phyloP scores from a whole-genome alignment of 2,888 invertebrate species.

The Yponomeuta malinellus region DNA sequence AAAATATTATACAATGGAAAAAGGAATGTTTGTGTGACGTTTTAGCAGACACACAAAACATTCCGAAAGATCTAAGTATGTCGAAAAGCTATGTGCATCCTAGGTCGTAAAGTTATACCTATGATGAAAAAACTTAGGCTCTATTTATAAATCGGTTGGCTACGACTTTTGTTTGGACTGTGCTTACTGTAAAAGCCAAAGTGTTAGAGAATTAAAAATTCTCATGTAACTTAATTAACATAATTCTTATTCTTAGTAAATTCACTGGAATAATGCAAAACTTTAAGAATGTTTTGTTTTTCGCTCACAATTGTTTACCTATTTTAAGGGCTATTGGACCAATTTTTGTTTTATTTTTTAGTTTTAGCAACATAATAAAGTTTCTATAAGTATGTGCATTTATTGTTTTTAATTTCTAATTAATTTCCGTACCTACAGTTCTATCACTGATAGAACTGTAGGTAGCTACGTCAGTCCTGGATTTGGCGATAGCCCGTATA shows the following conservation, averaged over 20 bases:
- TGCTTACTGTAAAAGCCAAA: neutral
- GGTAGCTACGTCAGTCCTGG: no score
- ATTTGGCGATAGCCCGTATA: no score
- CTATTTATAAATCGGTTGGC: no score
- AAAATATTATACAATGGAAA: no score
- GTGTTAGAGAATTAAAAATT: neutral
- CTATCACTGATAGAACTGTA: no score
- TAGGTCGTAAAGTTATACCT: no score
- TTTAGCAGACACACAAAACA: no score
- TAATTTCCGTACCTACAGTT: no score
- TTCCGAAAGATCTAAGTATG: no score
- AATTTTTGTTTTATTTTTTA: slow-evolving; percentile 32
- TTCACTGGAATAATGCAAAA: neutral
- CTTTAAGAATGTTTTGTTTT: neutral
- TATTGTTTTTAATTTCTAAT: neutral
- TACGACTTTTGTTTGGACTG: neutral
- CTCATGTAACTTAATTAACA: neutral
- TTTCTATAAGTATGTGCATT: neutral
- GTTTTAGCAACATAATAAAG: slow-evolving; percentile 22
- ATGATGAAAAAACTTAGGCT: no score
- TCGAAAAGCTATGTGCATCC: no score
- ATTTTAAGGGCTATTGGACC: slow-evolving; percentile 22
- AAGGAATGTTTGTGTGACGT: no score
- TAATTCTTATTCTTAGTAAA: neutral
- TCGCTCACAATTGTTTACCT: neutral